Evolutionary conservation across 1,140 invertebrate genomes (phyloP).

Genomic region (Drosophila nannoptera): DNA sequence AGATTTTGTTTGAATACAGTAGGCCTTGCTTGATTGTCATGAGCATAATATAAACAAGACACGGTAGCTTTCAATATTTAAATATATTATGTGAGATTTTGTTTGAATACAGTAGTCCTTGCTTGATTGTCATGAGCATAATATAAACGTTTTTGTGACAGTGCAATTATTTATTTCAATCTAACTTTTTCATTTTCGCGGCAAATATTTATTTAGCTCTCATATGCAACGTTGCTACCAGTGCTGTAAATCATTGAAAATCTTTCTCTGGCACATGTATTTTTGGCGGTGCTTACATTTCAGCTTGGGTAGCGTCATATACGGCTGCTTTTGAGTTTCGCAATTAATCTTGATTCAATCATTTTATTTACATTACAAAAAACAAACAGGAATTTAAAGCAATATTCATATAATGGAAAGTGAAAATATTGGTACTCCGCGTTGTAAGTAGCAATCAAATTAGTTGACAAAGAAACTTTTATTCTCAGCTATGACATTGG

Average conservation of each 20-base stretch:
- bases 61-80: too few relatives aligned
- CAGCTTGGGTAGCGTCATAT: slow-evolving; percentile 39
- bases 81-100: too few relatives aligned
- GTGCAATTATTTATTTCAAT: slow-evolving; percentile 8
- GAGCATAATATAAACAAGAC: too few relatives aligned
- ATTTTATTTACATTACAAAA: slow-evolving; percentile 4
- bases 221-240: slow-evolving; percentile 16
- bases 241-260: slow-evolving; percentile 9
- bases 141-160: too few relatives aligned
- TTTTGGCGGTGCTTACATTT: slow-evolving; percentile 29
- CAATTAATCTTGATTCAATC: background rate
- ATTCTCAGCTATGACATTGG: background rate
- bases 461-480: background rate
- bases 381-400: background rate
- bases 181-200: background rate
- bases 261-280: slow-evolving; percentile 21
- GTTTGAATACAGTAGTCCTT: too few relatives aligned
- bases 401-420: slow-evolving; percentile 19
- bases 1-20: too few relatives aligned
- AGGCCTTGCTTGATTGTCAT: too few relatives aligned
- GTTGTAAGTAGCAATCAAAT: slow-evolving; percentile 29
- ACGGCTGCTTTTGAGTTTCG: slow-evolving; percentile 2
- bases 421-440: slow-evolving; percentile 26
- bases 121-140: too few relatives aligned
- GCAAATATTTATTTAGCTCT: background rate